Conservation (phyloP, 2,113 vertebrate genomes). For the Cyrtonyx montezumae region DNA sequence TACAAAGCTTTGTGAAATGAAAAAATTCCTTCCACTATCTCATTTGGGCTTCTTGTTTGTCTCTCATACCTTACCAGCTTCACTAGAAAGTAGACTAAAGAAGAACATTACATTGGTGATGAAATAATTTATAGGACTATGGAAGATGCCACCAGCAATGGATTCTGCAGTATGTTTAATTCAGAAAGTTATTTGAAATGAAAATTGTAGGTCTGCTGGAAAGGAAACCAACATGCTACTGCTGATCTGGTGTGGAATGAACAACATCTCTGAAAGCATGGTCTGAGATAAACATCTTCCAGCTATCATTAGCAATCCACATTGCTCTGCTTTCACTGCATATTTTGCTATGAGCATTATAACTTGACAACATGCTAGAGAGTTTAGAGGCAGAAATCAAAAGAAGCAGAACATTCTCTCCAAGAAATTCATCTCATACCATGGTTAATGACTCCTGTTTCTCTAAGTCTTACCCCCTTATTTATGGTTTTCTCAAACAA, state of each 20-base stretch:
- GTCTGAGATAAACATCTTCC: background rate
- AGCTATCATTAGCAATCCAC: background rate
- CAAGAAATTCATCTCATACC: background rate
- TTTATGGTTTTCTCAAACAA: background rate
- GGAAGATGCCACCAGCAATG: background rate
- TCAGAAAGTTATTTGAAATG: background rate
- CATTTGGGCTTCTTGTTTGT: background rate
- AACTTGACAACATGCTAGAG: background rate
- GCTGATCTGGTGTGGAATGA: background rate
- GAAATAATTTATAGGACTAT: background rate
- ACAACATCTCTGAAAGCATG: background rate
- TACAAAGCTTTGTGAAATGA: background rate
- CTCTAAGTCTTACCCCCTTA: background rate
- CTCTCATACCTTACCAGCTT: background rate
- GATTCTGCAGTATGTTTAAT: background rate
- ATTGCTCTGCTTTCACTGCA: background rate
- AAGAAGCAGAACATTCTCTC: background rate
- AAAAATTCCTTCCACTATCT: background rate
- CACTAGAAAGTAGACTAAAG: background rate
- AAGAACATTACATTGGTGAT: background rate
- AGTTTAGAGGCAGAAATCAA: background rate
- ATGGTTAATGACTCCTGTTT: background rate
- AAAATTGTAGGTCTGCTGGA: background rate
- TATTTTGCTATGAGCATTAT: fast-evolving
- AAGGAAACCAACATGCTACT: background rate